Conservation (phyloP, 2,888 invertebrate species). For the Cosmia trapezina region DNA sequence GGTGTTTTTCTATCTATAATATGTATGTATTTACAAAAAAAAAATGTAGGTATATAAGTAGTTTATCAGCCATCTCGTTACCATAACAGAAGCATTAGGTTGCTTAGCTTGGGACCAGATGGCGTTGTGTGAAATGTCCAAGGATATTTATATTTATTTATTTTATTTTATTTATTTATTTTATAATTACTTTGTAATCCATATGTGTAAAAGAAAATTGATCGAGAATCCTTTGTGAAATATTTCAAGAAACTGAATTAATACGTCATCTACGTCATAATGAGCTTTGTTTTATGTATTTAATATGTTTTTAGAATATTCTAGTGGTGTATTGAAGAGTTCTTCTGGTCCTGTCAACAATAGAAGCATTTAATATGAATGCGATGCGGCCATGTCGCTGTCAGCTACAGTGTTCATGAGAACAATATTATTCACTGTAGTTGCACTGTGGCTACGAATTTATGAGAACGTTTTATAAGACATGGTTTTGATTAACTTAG, state of each 20-base stretch:
- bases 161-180: too few relatives aligned
- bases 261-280: background rate
- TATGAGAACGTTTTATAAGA: constrained; percentile 7
- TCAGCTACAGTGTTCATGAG: constrained; percentile 22
- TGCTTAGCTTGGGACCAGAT: too few relatives aligned
- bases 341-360: constrained; percentile 21
- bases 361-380: constrained; percentile 9
- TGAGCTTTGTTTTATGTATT: background rate
- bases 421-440: constrained; percentile 17
- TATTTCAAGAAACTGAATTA: constrained; percentile 2
- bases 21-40: too few relatives aligned
- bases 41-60: too few relatives aligned
- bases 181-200: constrained; percentile 4
- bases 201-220: constrained; percentile 1
- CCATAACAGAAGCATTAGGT: too few relatives aligned
- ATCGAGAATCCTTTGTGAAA: background rate
- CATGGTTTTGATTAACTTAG: background rate
- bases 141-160: too few relatives aligned
- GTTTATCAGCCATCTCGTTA: too few relatives aligned
- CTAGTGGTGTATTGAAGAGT: background rate
- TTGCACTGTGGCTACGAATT: background rate
- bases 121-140: too few relatives aligned
- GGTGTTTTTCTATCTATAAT: too few relatives aligned
- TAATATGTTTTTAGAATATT: background rate
- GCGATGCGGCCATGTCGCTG: constrained; percentile 4